A percentile compares a stretch with the other conserved stretches of the same genome.
These are phyloP conservation scores for Ridgeia piscesae DNA, from an alignment of 1,140 invertebrate genomes.

Conservation along the genomic window DNA sequence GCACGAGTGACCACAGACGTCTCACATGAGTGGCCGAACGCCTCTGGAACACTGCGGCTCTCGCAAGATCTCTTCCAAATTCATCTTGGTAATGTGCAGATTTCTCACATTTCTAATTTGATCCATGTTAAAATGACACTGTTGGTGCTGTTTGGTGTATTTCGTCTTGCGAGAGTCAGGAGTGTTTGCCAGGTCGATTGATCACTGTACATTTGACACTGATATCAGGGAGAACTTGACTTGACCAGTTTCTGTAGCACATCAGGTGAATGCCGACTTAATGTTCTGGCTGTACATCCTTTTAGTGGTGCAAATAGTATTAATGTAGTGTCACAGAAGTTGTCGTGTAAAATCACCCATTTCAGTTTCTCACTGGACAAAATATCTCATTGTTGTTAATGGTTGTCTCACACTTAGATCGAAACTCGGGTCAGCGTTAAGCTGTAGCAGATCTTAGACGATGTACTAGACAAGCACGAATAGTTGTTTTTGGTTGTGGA, in stretches of 20 bases:
- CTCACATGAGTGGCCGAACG: too few relatives aligned
- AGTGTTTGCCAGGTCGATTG: neutral
- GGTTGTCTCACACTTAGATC: neutral
- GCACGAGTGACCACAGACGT: slow-evolving; percentile 62
- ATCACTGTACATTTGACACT: neutral
- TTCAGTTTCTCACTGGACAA: neutral
- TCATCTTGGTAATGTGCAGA: neutral
- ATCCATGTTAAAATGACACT: neutral
- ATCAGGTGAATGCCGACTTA: neutral
- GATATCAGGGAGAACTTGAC: neutral
- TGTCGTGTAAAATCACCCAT: neutral
- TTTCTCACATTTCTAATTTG: neutral
- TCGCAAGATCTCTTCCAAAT: neutral
- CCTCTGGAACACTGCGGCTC: neutral
- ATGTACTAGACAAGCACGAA: neutral
- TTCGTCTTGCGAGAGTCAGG: neutral
- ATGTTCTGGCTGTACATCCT: neutral
- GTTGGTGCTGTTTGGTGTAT: neutral
- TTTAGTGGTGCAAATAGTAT: neutral
- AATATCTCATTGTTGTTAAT: neutral
- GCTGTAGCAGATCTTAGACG: neutral
- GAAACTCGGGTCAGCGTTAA: neutral
- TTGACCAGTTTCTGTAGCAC: neutral
- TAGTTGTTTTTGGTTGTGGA: neutral
- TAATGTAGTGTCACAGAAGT: neutral